Conservation (phyloP, 2,113 vertebrate genomes). For the Rostratula benghalensis region DNA sequence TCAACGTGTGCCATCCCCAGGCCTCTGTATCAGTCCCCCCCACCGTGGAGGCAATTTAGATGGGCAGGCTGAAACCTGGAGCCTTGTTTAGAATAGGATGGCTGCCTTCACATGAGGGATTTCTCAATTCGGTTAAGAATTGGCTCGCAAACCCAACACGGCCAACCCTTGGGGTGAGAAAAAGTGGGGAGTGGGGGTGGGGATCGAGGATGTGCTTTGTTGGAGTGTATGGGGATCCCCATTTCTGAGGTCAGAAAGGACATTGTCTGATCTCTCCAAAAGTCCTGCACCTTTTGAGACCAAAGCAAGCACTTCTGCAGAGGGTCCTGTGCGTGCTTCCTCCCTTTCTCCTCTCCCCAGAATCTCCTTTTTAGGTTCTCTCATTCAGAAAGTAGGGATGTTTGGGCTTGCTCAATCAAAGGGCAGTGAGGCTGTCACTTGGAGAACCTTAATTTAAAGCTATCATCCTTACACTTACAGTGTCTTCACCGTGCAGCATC, state of each 20-base stretch:
- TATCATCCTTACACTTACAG: background rate
- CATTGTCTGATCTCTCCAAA: background rate
- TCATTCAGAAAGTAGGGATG: background rate
- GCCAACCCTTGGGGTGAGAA: background rate
- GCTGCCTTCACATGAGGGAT: background rate
- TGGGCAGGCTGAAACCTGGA: fast-evolving
- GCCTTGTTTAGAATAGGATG: background rate
- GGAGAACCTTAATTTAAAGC: background rate
- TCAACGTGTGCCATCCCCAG: background rate
- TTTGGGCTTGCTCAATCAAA: background rate
- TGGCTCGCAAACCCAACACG: background rate
- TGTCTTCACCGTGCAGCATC: background rate
- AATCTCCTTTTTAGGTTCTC: background rate
- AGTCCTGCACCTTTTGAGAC: background rate
- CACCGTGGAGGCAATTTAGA: background rate
- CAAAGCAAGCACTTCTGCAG: background rate
- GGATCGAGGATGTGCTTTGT: background rate
- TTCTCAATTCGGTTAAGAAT: background rate
- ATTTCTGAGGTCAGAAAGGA: background rate
- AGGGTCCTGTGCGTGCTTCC: background rate
- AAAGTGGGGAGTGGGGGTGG: fast-evolving
- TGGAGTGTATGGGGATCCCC: background rate
- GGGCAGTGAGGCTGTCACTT: background rate
- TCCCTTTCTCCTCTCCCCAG: background rate
- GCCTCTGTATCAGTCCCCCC: background rate